Evolutionary conservation across 35 echinoderm and acorn worm genomes (phyloP), one percentile per base, ranked within the genome.

Genomic region (Nesometra sesokonis): DNA sequence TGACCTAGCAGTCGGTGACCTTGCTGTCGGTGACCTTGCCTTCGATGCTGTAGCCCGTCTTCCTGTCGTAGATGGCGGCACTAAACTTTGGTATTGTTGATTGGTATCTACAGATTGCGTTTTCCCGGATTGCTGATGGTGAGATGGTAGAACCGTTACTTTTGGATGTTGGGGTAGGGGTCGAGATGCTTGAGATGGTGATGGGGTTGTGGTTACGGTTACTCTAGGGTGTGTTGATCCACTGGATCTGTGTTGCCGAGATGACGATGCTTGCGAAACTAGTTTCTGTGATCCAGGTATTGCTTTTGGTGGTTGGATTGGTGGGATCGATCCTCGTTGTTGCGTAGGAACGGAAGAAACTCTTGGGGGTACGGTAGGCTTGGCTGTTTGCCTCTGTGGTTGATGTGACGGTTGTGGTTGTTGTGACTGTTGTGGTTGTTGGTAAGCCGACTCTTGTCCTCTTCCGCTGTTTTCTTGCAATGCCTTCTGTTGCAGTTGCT

Each of bases 401-500:
- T 17, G 38, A 32, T 36, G 82, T 1, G 37, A 46, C 36, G 29
- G 82, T 34, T 86, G 84, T 47, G 36, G 27, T n/a, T 17, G 38
- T n/a, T 36, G 82, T 1, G 37, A 46, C 36, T 21, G 82, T 81
- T 88, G n/a, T 89, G 82, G 27, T 34, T 35, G 85, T 84, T 87
- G 84, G 38, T 47, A 86, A 34, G 46, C 57, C 27, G 67, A 78
- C 5, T 36, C 46, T 29, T 80, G 57, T 33, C 39, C 39, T 37
- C 78, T 39, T 83, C 40, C 67, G 29, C 86, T 87, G 8, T 86
- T 79, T 3, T 81, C 82, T 36, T 95, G 93, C 21, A 88, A 86
- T 47, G 93, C 88, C 57, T 97, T 90, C 52, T 98, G 92, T 32
- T 91, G 95, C 36, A 89, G 92, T 43, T 98, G 95, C 46, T 98